Percentiles rank a stretch among this genome's conserved stretches.
phyloP scores from a whole-genome alignment of 1,140 invertebrate species.

The Drosophila athabasca region DNA sequence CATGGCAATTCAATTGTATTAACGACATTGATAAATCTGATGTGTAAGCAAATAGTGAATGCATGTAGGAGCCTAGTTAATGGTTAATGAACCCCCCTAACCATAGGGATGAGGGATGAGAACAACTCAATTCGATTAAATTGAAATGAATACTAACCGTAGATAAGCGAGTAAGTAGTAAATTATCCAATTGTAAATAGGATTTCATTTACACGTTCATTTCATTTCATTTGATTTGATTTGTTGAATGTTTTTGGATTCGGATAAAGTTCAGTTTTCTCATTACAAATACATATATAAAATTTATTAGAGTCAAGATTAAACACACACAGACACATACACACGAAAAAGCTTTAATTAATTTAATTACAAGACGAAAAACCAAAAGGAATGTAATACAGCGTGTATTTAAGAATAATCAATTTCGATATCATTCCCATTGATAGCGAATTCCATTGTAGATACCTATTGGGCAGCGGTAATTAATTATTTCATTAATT shows the following conservation, averaged over 20 bases:
- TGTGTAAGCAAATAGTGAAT: conserved; percentile 41
- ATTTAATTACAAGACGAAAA: conserved; percentile 72
- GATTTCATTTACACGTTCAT: conserved; percentile 45
- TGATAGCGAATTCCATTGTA: conserved; percentile 68
- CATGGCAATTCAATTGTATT: conserved; percentile 77
- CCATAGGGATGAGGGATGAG: conserved; percentile 19
- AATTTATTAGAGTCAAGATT: conserved; percentile 16
- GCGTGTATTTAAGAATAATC: conserved; percentile 58
- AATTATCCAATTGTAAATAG: conserved; percentile 78
- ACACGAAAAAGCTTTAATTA: conserved; percentile 78
- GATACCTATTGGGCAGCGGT: conserved; percentile 66
- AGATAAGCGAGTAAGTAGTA: conserved; percentile 59
- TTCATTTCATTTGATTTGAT: conserved; percentile 17
- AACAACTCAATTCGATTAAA: conserved; percentile 52
- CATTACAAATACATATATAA: conserved; percentile 26
- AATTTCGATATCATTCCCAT: conserved; percentile 76
- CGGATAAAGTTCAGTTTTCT: conserved; percentile 29
- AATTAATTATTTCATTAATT: conserved; percentile 36
- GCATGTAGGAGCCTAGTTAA: conserved; percentile 69
- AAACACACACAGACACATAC: conserved; percentile 46
- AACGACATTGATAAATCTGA: conserved; percentile 69
- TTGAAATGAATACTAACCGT: conserved; percentile 62
- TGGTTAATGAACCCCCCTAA: conserved; percentile 50
- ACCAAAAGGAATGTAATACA: conserved; percentile 40
- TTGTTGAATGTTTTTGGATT: conserved; percentile 39